Evolutionary conservation across 1,140 invertebrate genomes (phyloP), one percentile per base, ranked within the genome.

Genomic region (Mycetomoellerius zeteki): DNA sequence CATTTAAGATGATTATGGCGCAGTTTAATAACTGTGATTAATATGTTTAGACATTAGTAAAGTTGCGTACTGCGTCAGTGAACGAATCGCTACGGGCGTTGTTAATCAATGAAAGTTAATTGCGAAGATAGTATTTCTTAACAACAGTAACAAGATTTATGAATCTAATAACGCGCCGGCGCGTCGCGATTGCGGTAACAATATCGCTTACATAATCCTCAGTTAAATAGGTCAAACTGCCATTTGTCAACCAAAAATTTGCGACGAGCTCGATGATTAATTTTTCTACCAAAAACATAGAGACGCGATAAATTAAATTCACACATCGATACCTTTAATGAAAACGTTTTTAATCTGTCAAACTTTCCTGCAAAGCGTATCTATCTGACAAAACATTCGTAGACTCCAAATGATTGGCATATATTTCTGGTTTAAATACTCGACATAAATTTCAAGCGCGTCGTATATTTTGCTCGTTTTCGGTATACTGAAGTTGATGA

Each of bases 41-140:
- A 77, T 77, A 27, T 33, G 27, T 71, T 56, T 71, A 47, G 10
- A 71, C 1, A 10, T 16, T 27, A n/a, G 64, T 54, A 19, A 71
- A 81, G 30, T 71, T 81, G 14, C 37, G 21, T 37, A 54, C 37
- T 30, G 37, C 64, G 21, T 54, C 16, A 7, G 16, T n/a, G 30
- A 10, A 71, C 10, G 33, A 14, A 14, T 43, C 62, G 62, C 47
- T 10, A n/a, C 14, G 14, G 64, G 14, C 16, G 12, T 24, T 10
- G 50, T 69, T 56, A 81, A 81, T 81, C 30, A 33, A 27, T 10
- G 30, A 4, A 80, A 80, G 62, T 80, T 69, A 80, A 80, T 67
- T 67, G 60, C 50, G 30, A 21, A 27, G 16, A 12, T 37, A 54
- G 3, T 19, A 21, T 81, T 81, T 21, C 52, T 81, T 56, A 71